Evolutionary conservation across 1,140 invertebrate species (phyloP).

Genomic region (Bombus polaris): DNA sequence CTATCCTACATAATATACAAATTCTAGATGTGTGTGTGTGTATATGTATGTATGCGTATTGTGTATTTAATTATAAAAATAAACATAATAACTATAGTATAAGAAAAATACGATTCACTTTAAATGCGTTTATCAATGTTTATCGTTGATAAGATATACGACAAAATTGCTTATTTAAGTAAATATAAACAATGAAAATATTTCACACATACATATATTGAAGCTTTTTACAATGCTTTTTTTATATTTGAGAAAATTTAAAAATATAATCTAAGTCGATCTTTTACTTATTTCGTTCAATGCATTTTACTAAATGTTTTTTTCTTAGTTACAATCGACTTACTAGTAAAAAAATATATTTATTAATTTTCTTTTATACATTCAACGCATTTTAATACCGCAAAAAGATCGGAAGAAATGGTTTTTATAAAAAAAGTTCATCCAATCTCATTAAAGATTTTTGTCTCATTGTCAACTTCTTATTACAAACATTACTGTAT

Average conservation of each 20-base stretch:
- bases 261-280: slow-evolving; percentile 60
- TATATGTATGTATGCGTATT: slow-evolving; percentile 39
- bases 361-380: slow-evolving; percentile 55
- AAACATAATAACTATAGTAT: slow-evolving; percentile 57
- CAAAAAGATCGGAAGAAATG: slow-evolving; percentile 62
- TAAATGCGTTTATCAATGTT: slow-evolving; percentile 57
- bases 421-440: slow-evolving; percentile 45
- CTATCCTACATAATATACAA: slow-evolving; percentile 67
- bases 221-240: slow-evolving; percentile 1
- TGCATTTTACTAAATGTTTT: slow-evolving; percentile 43
- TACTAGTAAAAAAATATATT: slow-evolving; percentile 77
- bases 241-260: slow-evolving; percentile 60
- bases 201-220: background rate
- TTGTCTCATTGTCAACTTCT: slow-evolving; percentile 13
- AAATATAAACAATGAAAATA: slow-evolving; percentile 46
- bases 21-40: slow-evolving; percentile 45
- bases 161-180: slow-evolving; percentile 41
- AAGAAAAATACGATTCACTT: slow-evolving; percentile 49
- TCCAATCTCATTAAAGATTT: slow-evolving; percentile 39
- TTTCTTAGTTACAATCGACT: slow-evolving; percentile 50
- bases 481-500: slow-evolving; percentile 46
- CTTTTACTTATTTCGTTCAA: slow-evolving; percentile 12
- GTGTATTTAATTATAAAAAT: slow-evolving; percentile 69
- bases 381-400: slow-evolving; percentile 56
- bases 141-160: slow-evolving; percentile 39